A percentile compares a stretch with the other conserved stretches of the same genome.
These are phyloP conservation scores for Watsonalla cultraria DNA, from an alignment of 2,888 invertebrate species.

Conservation along the genomic window DNA sequence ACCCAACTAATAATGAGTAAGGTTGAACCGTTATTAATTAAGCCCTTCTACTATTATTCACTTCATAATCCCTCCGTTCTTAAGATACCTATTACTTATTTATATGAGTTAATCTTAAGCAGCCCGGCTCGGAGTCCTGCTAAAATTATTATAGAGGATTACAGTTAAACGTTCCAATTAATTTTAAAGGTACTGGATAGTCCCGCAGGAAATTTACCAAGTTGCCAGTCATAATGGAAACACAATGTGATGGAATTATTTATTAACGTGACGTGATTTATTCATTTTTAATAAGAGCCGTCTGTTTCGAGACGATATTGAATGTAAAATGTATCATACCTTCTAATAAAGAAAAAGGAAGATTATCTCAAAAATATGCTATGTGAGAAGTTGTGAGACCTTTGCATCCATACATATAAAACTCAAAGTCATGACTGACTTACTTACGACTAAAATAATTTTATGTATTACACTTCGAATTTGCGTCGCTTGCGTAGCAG, in stretches of 20 bases:
- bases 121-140: constrained; percentile 21
- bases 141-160: constrained; percentile 34
- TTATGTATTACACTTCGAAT: too few relatives aligned
- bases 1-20: too few relatives aligned
- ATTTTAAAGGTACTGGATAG: constrained; percentile 42
- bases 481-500: too few relatives aligned
- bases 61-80: constrained; percentile 3
- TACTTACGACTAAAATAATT: too few relatives aligned
- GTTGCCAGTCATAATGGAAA: constrained; percentile 38
- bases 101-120: constrained; percentile 29
- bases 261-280: constrained; percentile 16
- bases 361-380: too few relatives aligned
- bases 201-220: constrained; percentile 40
- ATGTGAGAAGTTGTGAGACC: too few relatives aligned
- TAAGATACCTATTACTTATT: constrained; percentile 29
- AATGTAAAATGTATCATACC: not conserved
- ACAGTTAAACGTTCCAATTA: constrained; percentile 43
- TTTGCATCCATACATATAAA: too few relatives aligned
- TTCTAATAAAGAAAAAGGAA: not conserved
- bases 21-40: not conserved
- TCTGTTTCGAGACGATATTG: not conserved
- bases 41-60: not conserved
- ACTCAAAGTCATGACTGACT: too few relatives aligned
- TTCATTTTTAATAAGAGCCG: not conserved
- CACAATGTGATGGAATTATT: constrained; percentile 30